Conservation (phyloP, 2,888 invertebrate species). For the Lordiphosa fenestrarum region DNA sequence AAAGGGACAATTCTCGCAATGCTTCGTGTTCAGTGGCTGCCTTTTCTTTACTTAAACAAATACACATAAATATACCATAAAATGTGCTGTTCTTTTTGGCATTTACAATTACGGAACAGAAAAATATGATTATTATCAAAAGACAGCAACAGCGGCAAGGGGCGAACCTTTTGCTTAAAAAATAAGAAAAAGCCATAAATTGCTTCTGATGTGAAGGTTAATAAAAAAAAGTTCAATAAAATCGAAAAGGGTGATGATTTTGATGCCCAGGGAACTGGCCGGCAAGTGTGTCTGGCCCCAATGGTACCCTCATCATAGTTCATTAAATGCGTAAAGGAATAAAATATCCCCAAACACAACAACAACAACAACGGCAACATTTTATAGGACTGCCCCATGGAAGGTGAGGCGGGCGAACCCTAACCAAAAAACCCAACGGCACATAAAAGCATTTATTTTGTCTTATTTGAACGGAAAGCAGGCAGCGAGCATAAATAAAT, state of each 20-base stretch:
- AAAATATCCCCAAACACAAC: conserved; percentile 37
- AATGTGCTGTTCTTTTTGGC: conserved; percentile 18
- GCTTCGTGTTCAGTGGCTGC: neutral
- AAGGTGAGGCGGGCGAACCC: conserved; percentile 1
- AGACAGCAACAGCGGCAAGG: conserved; percentile 4
- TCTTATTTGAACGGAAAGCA: conserved; percentile 39
- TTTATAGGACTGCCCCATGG: neutral
- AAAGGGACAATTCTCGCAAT: too few relatives aligned
- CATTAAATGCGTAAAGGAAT: conserved; percentile 69
- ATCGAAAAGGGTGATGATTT: conserved; percentile 64
- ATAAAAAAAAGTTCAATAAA: conserved; percentile 72
- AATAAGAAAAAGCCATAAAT: conserved; percentile 42
- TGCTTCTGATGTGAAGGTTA: conserved; percentile 54
- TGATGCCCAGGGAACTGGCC: conserved; percentile 42
- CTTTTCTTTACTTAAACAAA: conserved; percentile 34
- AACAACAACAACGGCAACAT: conserved; percentile 1
- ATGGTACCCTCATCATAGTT: conserved; percentile 71
- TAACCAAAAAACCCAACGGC: conserved; percentile 26
- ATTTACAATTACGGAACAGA: conserved; percentile 33
- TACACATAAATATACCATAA: conserved; percentile 54
- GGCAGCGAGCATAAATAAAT: conserved; percentile 60
- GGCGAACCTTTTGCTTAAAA: conserved; percentile 6
- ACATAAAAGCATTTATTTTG: conserved; percentile 72
- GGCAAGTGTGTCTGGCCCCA: conserved; percentile 7
- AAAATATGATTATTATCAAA: neutral